Conservation (phyloP, 1,140 invertebrate species). For the Oncopodura yosiiana region DNA sequence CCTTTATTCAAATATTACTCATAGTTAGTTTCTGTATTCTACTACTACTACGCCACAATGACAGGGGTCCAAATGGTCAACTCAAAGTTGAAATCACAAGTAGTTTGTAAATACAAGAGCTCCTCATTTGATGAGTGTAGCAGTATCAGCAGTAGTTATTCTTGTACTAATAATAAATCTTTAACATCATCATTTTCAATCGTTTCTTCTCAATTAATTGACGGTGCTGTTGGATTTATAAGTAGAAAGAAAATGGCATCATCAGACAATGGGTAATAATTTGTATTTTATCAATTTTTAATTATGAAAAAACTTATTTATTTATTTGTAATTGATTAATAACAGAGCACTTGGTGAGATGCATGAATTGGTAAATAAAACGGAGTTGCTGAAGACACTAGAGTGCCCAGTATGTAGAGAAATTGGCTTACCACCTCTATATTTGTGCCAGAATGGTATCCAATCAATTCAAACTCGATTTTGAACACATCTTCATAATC, state of each 20-base stretch:
- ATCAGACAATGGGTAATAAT: not conserved
- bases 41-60: not conserved
- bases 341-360: not conserved
- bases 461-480: too few relatives aligned
- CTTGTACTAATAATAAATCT: too few relatives aligned
- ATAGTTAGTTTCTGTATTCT: not conserved
- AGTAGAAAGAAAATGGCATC: not conserved
- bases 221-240: not conserved
- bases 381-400: not conserved
- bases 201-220: not conserved
- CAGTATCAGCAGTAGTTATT: too few relatives aligned
- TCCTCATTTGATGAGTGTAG: too few relatives aligned
- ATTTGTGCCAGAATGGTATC: constrained; percentile 4
- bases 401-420: constrained; percentile 6
- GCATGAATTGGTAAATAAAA: not conserved
- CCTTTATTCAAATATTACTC: not conserved
- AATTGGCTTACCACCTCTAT: not conserved
- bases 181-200: not conserved
- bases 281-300: not conserved
- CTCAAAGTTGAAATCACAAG: too few relatives aligned
- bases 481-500: too few relatives aligned
- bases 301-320: not conserved
- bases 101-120: too few relatives aligned
- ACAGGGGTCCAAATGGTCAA: not conserved
- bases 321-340: not conserved